A percentile compares a stretch with the other conserved stretches of the same genome.
phyloP scores from a whole-genome alignment of 2,113 vertebrate genomes.

The Dendropsophus ebraccatus region DNA sequence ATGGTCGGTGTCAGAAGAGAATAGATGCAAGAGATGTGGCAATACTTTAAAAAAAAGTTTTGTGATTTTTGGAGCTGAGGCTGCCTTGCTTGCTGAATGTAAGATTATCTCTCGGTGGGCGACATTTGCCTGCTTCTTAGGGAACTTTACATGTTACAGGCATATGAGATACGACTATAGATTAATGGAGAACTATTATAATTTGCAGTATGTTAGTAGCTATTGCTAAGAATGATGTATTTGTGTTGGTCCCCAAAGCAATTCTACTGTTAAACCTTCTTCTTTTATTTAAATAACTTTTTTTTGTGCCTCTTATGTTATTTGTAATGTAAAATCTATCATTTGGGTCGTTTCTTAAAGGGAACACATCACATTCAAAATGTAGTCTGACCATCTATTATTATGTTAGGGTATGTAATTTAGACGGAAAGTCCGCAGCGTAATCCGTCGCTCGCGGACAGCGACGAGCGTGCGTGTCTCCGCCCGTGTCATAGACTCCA shows the following conservation, averaged over 20 bases:
- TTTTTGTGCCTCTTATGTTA: neutral
- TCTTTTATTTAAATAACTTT: neutral
- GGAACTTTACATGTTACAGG: neutral
- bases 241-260: neutral
- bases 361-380: too few species aligned
- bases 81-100: neutral
- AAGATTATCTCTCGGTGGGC: neutral
- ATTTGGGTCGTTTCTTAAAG: neutral
- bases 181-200: neutral
- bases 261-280: neutral
- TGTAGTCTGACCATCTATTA: too few species aligned
- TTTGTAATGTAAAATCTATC: neutral
- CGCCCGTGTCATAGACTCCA: too few species aligned
- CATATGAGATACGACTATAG: too few species aligned
- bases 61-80: neutral
- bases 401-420: too few species aligned
- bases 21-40: neutral
- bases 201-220: neutral
- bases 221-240: neutral
- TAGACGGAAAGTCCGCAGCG: too few species aligned
- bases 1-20: neutral
- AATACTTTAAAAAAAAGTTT: conserved; percentile 25
- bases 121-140: neutral
- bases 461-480: too few species aligned
- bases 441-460: too few species aligned